A percentile compares a stretch with the other conserved stretches of the same genome.
These are phyloP conservation scores for Pangasius macronema DNA, from an alignment of 2,797 vertebrate species.

Conservation along the genomic window DNA sequence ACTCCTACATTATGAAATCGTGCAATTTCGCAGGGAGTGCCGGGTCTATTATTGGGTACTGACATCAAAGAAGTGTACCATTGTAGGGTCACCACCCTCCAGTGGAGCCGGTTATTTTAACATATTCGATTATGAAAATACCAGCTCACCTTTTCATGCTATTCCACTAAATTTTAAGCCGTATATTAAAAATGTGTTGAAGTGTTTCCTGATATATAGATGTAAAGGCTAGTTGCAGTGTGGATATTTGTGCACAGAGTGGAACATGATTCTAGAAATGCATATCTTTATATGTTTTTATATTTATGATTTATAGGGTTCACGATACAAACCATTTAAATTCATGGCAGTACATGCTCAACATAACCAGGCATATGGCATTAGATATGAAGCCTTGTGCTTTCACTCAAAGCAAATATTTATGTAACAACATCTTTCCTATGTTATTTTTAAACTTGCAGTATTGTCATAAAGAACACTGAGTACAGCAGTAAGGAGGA, in stretches of 20 bases:
- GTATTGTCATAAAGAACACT: background rate
- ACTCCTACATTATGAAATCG: constrained; percentile 24
- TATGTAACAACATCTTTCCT: background rate
- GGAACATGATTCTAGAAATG: background rate
- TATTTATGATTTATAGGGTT: constrained; percentile 4
- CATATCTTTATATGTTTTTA: background rate
- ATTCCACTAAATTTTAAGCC: background rate
- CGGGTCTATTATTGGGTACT: constrained; percentile 41
- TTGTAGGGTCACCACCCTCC: constrained; percentile 49
- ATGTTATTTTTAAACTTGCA: constrained; percentile 24
- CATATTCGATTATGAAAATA: background rate
- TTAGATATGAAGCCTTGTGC: background rate
- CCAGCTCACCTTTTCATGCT: background rate
- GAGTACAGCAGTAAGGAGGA: constrained; percentile 3
- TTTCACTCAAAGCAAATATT: background rate
- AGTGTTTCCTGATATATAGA: background rate
- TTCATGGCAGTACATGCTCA: background rate
- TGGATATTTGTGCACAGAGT: background rate
- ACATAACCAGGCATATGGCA: background rate
- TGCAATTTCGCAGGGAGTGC: constrained; percentile 52
- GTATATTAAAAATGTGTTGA: constrained; percentile 1
- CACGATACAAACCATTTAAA: background rate
- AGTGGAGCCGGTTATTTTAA: constrained; percentile 20
- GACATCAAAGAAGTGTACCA: constrained; percentile 48
- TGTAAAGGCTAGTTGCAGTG: background rate